Conservation (phyloP, 2,888 invertebrate species). For the Myopa tessellatipennis region DNA sequence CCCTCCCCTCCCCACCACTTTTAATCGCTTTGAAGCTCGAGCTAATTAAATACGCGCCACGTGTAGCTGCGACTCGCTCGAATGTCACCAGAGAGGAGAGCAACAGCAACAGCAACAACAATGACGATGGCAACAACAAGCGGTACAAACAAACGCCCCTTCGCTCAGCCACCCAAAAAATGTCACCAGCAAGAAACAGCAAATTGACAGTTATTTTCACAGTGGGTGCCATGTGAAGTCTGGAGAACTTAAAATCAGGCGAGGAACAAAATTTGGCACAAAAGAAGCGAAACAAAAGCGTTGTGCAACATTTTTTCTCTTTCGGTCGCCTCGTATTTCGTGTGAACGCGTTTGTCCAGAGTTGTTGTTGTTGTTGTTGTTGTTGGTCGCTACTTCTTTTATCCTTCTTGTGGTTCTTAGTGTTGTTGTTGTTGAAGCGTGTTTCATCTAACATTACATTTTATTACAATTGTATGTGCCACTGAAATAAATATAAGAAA, state of each 20-base stretch:
- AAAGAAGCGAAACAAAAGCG: neutral
- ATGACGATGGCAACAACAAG: neutral
- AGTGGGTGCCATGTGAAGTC: neutral
- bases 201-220: neutral
- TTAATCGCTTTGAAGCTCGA: conserved; percentile 29
- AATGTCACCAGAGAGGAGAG: conserved; percentile 9
- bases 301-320: neutral
- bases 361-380: neutral
- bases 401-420: neutral
- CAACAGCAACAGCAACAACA: neutral
- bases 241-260: neutral
- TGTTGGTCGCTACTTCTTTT: neutral
- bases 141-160: too few species aligned
- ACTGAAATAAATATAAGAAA: neutral
- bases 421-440: conserved; percentile 33
- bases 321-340: neutral
- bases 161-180: neutral
- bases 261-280: neutral
- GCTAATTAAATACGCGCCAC: conserved; percentile 55
- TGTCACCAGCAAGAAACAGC: conserved; percentile 11
- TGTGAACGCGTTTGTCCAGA: neutral
- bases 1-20: neutral
- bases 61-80: conserved; percentile 45
- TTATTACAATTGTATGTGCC: conserved; percentile 4
- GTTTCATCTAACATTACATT: conserved; percentile 36